Evolutionary conservation across 2,888 invertebrate genomes (phyloP).

Genomic region (Lypha dubia): DNA sequence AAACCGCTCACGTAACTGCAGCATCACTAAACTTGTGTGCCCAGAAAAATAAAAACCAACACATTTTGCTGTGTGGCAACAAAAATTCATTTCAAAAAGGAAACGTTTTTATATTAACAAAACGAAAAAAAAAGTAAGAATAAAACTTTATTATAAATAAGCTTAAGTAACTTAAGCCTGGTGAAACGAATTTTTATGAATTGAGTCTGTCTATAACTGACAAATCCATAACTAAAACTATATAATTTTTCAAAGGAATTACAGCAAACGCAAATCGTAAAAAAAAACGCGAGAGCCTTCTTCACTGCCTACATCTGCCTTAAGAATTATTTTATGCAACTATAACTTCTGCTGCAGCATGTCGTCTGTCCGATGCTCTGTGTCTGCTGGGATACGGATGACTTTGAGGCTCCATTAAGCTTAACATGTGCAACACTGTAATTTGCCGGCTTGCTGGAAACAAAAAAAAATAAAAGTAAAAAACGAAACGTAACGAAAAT

Average conservation of each 20-base stretch:
- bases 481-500: no score
- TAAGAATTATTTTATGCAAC: conserved; percentile 49
- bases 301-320: conserved; percentile 43
- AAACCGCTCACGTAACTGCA: conserved; percentile 57
- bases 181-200: conserved; percentile 68
- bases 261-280: conserved; percentile 16
- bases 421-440: conserved; percentile 73
- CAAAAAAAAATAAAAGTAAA: no score
- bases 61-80: background rate
- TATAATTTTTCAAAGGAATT: conserved; percentile 61
- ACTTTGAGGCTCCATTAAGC: conserved; percentile 67
- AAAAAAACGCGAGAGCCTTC: conserved; percentile 17
- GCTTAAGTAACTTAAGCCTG: conserved; percentile 45
- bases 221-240: conserved; percentile 65
- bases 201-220: conserved; percentile 69
- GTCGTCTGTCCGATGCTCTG: conserved; percentile 14
- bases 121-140: background rate
- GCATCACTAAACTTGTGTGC: background rate
- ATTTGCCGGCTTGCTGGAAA: conserved; percentile 67
- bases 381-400: conserved; percentile 20
- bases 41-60: background rate
- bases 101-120: background rate
- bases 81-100: background rate
- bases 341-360: conserved; percentile 34
- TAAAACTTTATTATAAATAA: conserved; percentile 27